phyloP scores from a whole-genome alignment of 2,888 invertebrate genomes.

The Amblyjoppa proteus region DNA sequence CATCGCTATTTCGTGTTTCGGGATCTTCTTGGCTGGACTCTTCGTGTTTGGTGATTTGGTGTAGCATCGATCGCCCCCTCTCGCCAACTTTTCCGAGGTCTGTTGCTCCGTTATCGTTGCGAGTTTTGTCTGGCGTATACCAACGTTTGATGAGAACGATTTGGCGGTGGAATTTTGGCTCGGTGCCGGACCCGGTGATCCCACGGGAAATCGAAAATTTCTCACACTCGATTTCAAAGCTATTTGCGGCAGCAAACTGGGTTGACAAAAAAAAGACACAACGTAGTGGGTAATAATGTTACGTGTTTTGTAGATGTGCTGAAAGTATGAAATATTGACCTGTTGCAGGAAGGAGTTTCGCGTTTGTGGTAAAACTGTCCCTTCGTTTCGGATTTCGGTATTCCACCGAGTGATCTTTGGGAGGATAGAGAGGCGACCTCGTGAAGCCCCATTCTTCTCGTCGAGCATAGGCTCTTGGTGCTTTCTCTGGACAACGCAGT shows the following conservation, averaged over 20 bases:
- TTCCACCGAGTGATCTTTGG: conserved; percentile 33
- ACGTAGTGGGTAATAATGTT: background rate
- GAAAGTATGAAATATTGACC: conserved; percentile 25
- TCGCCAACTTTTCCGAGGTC: conserved; percentile 28
- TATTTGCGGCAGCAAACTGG: conserved; percentile 70
- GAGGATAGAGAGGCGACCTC: conserved; percentile 30
- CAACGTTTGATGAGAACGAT: conserved; percentile 58
- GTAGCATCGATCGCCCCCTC: conserved; percentile 6
- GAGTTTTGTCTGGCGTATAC: conserved; percentile 65
- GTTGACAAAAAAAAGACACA: background rate
- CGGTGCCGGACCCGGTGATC: conserved; percentile 46
- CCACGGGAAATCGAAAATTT: conserved; percentile 55
- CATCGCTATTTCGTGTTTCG: conserved; percentile 67
- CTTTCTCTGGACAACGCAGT: conserved; percentile 62
- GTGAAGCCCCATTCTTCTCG: conserved; percentile 12
- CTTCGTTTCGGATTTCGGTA: conserved; percentile 29
- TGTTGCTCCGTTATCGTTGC: conserved; percentile 70
- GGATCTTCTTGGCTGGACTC: conserved; percentile 71
- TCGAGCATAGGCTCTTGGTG: conserved; percentile 39
- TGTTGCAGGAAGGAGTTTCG: conserved; percentile 57
- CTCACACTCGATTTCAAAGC: conserved; percentile 56
- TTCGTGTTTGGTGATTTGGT: conserved; percentile 67
- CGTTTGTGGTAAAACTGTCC: conserved; percentile 39
- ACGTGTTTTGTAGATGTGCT: background rate
- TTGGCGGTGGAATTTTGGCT: conserved; percentile 60